Conservation (phyloP, 2,113 vertebrate species). For the Eublepharis macularius region DNA sequence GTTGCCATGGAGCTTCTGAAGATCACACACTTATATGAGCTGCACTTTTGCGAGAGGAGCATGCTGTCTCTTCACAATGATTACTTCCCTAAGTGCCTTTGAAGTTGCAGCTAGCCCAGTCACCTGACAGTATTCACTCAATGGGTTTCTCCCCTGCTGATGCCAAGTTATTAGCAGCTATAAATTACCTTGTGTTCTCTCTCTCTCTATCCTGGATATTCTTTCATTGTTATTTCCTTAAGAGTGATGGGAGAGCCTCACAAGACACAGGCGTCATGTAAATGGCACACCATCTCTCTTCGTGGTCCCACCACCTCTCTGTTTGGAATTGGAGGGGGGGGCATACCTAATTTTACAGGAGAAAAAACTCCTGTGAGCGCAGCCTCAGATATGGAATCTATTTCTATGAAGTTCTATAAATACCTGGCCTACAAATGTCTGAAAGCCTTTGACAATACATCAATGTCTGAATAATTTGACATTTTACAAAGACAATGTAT, state of each 20-base stretch:
- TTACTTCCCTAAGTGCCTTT: neutral
- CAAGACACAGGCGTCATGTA: no score
- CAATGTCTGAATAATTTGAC: neutral
- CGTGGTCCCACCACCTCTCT: no score
- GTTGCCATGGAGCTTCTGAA: constrained; percentile 7
- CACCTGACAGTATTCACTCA: neutral
- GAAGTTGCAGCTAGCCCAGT: neutral
- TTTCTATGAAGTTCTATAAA: neutral
- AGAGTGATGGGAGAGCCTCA: no score
- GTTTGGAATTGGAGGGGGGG: no score
- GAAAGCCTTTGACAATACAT: neutral
- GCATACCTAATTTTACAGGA: no score
- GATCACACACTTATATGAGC: neutral
- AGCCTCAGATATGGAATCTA: no score
- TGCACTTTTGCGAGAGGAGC: neutral
- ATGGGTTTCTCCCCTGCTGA: neutral
- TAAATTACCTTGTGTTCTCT: neutral
- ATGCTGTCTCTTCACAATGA: neutral
- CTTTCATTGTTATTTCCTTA: neutral
- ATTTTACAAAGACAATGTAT: neutral
- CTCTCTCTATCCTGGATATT: neutral
- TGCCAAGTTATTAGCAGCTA: neutral
- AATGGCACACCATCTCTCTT: no score
- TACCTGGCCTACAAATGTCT: neutral
- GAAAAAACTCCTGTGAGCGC: no score